Conservation (phyloP, 1,140 invertebrate genomes). For the Lepidurus arcticus region DNA sequence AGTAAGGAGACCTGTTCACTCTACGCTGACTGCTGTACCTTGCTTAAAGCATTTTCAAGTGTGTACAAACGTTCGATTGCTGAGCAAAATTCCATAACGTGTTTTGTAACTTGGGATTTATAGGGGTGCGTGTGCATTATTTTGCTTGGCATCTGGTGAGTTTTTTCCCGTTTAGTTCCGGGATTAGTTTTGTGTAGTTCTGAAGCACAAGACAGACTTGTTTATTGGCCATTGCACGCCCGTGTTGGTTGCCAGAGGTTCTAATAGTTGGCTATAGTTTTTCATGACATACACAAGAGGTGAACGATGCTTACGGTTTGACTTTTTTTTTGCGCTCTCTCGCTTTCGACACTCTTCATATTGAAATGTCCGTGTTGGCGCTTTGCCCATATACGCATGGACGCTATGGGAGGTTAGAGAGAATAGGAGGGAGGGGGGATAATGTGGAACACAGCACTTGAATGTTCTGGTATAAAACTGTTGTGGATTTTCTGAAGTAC, state of each 20-base stretch:
- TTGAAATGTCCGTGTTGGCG: conserved; percentile 11
- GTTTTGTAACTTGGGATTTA: too few relatives aligned
- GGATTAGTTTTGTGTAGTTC: too few relatives aligned
- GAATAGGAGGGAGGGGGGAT: background rate
- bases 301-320: background rate
- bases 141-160: too few relatives aligned
- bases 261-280: background rate
- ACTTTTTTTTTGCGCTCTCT: background rate
- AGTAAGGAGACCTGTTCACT: background rate
- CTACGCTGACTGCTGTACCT: background rate
- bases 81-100: background rate
- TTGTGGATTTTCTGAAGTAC: background rate
- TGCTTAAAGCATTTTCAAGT: background rate
- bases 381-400: conserved; percentile 17
- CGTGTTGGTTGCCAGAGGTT: background rate
- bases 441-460: background rate
- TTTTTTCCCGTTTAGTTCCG: too few relatives aligned
- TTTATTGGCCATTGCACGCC: too few relatives aligned
- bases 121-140: too few relatives aligned
- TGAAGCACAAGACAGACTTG: too few relatives aligned
- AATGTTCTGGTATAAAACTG: background rate
- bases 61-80: background rate
- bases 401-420: background rate
- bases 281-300: background rate
- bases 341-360: conserved; percentile 18